Base-by-base conservation (phyloP, 2,113 vertebrate genomes). In the Hoplias malabaricus region DNA sequence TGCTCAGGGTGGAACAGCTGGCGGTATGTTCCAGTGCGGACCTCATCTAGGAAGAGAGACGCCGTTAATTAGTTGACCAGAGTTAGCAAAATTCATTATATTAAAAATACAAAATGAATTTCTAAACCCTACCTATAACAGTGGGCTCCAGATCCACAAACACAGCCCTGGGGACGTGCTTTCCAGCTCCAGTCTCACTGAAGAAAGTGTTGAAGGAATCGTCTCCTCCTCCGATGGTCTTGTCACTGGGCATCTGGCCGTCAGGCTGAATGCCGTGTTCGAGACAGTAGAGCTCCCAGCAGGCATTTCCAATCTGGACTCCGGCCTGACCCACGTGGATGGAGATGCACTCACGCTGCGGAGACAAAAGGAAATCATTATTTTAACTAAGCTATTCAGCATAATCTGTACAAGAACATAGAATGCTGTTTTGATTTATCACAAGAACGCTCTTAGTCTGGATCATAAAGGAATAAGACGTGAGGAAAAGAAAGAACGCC, bases 201-300 rank as follows among this genome's bases (percentile, higher is more conserved):
- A 95, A 95, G 89, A 95, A 95, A 40, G 94, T 95, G 88, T 95
- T 96, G 91, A 94, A 95, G 29, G 94, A 95, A 57, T 95, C 93
- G 0, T 95, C 94, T 65, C 93, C 94, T 69, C 93, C 94, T 25
- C 93, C 94, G 0, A 93, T 82, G 12, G 93, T 88, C 67, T 91
- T 91, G 78, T 90, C 90, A 4, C 89, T 90, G 77, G 90, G 90
- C 90, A 91, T 90, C 81, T 89, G 87, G 38, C 89, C 90, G 0
- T 91, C 90, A 0, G 90, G 90, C 48, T 53, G 48, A 9, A 53
- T 53, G n/a, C 48, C 48, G 8, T 53, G 48, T 23, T 81, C 83
- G 57, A 84, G 83, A 53, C 83, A 84, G 54, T 84, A 84, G 61
- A 82, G 83, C 67, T 84, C 79, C 83, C 83, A 84, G 77, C 83